Conservation (phyloP, 2,888 invertebrate genomes). For the Synanthedon tipuliformis region DNA sequence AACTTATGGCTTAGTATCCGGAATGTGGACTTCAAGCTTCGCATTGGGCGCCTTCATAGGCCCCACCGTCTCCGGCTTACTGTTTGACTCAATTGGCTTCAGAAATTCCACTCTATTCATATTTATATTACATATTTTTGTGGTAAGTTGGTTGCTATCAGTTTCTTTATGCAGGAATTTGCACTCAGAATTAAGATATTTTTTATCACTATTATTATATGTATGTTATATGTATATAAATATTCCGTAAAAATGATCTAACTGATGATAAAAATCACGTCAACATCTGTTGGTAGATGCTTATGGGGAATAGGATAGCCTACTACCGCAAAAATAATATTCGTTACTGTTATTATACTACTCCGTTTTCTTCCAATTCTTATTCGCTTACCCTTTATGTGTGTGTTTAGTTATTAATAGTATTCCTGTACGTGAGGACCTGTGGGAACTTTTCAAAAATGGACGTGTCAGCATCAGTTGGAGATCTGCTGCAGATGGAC, state of each 20-base stretch:
- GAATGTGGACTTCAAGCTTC: constrained; percentile 91
- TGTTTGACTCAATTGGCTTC: constrained; percentile 81
- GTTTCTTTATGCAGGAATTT: no score
- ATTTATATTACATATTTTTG: constrained; percentile 72
- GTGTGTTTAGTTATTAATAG: constrained; percentile 35
- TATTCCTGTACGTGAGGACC: constrained; percentile 54
- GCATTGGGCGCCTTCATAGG: constrained; percentile 90
- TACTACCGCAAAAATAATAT: no score
- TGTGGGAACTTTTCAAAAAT: constrained; percentile 43
- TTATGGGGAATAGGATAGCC: no score
- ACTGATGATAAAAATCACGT: no score
- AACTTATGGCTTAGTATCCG: constrained; percentile 90
- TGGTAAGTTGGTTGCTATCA: constrained; percentile 60
- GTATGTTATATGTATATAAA: no score
- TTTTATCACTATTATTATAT: no score
- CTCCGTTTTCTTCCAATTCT: background rate
- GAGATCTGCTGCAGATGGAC: constrained; percentile 59
- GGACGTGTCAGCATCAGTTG: constrained; percentile 61
- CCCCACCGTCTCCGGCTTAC: constrained; percentile 80
- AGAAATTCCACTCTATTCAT: constrained; percentile 78
- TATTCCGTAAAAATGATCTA: no score
- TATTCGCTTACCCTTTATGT: constrained; percentile 1
- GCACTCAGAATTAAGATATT: no score
- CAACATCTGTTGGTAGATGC: no score
- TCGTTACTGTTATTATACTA: background rate